Percentiles rank a stretch among this genome's conserved stretches.
These are phyloP conservation scores for Plecturocebus donacophilus DNA, from an alignment of 2,113 vertebrate species.

Conservation along the genomic window DNA sequence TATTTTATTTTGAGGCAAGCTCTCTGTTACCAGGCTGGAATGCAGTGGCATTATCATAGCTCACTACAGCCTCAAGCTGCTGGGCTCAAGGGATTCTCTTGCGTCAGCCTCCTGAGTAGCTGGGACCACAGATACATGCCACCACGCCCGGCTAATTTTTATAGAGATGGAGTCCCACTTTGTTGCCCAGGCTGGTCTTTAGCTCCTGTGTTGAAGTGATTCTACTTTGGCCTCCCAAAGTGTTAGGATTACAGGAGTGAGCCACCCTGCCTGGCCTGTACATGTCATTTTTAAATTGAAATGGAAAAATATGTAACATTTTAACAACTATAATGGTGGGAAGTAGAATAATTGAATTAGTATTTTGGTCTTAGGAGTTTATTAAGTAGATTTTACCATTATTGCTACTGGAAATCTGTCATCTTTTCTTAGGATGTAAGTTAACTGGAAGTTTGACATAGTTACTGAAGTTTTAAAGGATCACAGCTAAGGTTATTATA, in stretches of 20 bases:
- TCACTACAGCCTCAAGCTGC: too few species aligned
- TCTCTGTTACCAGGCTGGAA: too few species aligned
- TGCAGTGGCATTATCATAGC: too few species aligned
- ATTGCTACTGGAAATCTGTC: not conserved
- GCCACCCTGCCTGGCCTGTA: too few species aligned
- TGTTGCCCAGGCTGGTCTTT: too few species aligned
- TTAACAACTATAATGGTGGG: not conserved
- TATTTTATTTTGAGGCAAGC: not conserved
- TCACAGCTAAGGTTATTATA: not conserved
- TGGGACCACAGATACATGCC: too few species aligned
- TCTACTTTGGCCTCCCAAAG: too few species aligned
- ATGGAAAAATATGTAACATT: not conserved
- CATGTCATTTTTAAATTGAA: not conserved
- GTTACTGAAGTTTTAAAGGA: conserved; percentile 4
- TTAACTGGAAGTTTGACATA: conserved; percentile 62
- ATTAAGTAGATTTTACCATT: not conserved
- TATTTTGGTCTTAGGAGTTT: not conserved
- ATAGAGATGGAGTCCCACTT: too few species aligned
- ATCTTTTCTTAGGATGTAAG: conserved; percentile 64
- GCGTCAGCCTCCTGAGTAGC: too few species aligned
- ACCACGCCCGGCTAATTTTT: too few species aligned
- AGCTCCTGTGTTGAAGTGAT: too few species aligned
- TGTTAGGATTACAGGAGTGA: too few species aligned
- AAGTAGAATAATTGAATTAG: not conserved
- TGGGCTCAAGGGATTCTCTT: not conserved